phyloP scores from a whole-genome alignment of 2,888 invertebrate genomes.

The Drosophila ezoana region DNA sequence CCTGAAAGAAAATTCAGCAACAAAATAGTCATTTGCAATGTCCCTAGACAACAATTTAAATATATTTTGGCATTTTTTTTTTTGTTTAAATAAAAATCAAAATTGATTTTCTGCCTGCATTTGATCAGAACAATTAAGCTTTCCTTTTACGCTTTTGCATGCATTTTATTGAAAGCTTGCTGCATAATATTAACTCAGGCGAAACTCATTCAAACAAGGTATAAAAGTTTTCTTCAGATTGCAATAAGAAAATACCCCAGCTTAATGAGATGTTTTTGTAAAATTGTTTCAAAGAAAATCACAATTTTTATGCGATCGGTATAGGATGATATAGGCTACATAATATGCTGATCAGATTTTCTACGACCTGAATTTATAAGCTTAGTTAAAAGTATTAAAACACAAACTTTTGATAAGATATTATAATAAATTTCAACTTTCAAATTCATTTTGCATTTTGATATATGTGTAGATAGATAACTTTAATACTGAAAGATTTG shows the following conservation, averaged over 20 bases:
- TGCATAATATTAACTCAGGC: conserved; percentile 28
- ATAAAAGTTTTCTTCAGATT: not conserved
- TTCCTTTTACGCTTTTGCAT: conserved; percentile 17
- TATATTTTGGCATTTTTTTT: conserved; percentile 53
- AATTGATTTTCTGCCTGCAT: conserved; percentile 72
- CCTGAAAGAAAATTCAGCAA: not conserved
- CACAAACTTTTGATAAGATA: no score
- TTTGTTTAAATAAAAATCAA: conserved; percentile 14
- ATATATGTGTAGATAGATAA: no score
- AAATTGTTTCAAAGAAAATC: no score
- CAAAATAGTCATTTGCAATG: conserved; percentile 25
- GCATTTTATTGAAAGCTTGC: conserved; percentile 43
- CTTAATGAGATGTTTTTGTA: no score
- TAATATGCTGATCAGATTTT: no score
- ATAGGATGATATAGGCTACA: no score
- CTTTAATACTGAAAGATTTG: no score
- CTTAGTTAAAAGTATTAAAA: no score
- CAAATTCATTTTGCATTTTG: no score
- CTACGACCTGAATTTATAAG: no score
- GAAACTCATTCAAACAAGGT: conserved; percentile 9
- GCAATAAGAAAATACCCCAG: not conserved
- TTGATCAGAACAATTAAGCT: conserved; percentile 50
- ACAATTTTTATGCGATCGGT: no score
- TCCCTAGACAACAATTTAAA: conserved; percentile 67
- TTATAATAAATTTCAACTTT: no score